Percentiles rank a stretch among this genome's conserved stretches.
Conservation (phyloP, 2,888 invertebrate species). For the Gandaritis pyraliata region DNA sequence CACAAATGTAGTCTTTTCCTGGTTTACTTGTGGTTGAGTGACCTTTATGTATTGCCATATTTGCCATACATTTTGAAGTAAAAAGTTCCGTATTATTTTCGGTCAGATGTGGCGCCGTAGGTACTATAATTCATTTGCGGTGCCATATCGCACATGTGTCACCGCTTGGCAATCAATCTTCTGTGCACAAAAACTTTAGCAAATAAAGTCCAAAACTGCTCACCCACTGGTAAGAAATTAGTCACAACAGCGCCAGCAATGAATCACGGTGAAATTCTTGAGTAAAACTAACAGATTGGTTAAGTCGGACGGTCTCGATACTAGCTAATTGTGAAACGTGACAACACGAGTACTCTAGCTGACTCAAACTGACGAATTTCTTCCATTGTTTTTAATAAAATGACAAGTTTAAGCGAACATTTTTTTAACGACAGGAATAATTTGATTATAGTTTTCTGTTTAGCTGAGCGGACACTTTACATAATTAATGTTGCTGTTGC, state of each 20-base stretch:
- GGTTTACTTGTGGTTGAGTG: not conserved
- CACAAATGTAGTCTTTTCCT: not conserved
- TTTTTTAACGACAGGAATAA: constrained; percentile 4
- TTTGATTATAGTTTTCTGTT: constrained; percentile 18
- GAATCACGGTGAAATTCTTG: constrained; percentile 57
- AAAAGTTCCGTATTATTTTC: constrained; percentile 8
- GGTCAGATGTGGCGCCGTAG: constrained; percentile 16
- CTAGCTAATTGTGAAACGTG: constrained; percentile 60
- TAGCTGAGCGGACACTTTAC: constrained; percentile 5
- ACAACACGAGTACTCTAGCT: constrained; percentile 63
- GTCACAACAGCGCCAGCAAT: constrained; percentile 48
- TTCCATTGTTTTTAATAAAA: constrained; percentile 53
- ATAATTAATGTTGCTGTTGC: constrained; percentile 1
- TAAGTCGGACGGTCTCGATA: constrained; percentile 44
- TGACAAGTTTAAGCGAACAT: constrained; percentile 39
- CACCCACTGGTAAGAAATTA: constrained; percentile 43
- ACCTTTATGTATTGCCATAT: not conserved
- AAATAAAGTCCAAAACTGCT: constrained; percentile 23
- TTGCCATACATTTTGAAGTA: not conserved
- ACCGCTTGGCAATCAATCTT: constrained; percentile 13
- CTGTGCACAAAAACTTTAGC: constrained; percentile 2
- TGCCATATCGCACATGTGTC: constrained; percentile 12
- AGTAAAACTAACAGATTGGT: constrained; percentile 38
- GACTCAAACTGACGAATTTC: constrained; percentile 62
- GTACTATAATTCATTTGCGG: constrained; percentile 8